Conservation (phyloP, 2,113 vertebrate genomes). For the Potamarius usumacintae region DNA sequence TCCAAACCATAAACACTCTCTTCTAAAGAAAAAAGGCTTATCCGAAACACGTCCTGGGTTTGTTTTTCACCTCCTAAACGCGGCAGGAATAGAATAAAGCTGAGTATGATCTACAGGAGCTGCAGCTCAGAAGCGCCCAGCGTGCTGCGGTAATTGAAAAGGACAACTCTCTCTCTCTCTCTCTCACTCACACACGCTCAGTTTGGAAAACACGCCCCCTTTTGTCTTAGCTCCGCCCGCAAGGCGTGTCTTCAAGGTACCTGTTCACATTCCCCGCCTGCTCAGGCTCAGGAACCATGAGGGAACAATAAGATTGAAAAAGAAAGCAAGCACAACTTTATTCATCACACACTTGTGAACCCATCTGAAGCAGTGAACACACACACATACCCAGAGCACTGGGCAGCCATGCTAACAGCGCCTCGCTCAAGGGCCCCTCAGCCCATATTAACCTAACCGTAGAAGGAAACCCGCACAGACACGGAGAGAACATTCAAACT, state of each 20-base stretch:
- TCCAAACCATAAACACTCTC: constrained; percentile 76
- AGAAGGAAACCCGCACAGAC: no score
- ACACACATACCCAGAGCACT: no score
- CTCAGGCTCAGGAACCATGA: neutral
- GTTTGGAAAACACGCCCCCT: constrained; percentile 29
- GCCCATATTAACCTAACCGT: no score
- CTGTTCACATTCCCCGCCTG: constrained; percentile 1
- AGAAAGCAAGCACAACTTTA: no score
- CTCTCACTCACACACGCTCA: neutral
- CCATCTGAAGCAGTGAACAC: no score
- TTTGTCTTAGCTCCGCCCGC: constrained; percentile 34
- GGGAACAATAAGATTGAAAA: neutral
- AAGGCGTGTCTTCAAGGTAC: constrained; percentile 14
- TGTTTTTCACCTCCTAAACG: neutral
- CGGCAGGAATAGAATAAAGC: neutral
- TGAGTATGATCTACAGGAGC: neutral
- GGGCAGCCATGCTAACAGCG: no score
- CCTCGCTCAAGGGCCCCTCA: no score
- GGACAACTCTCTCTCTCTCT: constrained; percentile 19
- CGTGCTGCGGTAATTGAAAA: constrained; percentile 52
- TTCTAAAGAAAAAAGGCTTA: constrained; percentile 45
- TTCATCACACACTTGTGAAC: no score
- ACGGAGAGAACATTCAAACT: no score
- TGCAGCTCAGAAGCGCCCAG: constrained; percentile 47
- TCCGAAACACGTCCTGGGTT: constrained; percentile 41